Base-by-base conservation (phyloP, 2,888 invertebrate species). In the Eupithecia pulchellata region DNA sequence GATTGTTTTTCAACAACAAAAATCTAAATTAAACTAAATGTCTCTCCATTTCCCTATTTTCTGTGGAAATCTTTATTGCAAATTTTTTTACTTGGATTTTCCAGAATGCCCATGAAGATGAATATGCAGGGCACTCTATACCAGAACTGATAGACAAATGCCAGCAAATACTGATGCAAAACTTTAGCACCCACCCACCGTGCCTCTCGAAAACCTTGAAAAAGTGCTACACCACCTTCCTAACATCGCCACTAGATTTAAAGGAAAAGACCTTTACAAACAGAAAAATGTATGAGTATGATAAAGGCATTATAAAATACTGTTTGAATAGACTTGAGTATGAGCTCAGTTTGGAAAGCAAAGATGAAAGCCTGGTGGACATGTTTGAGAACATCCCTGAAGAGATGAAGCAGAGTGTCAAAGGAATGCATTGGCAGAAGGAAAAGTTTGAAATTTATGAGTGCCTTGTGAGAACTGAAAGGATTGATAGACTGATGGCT, bases 401-500 rank as follows among this genome's bases (percentile, higher is more conserved):
- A 77, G 89, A 90, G 75, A 88, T 91, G 86, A 86, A 81, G 73
- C 81, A 89, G 70, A 89, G 82, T 77, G 82, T 93, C 0, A 85
- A 85, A 82, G 91, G 90, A 1, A 71, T 90, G 39, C 87, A 91
- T 80, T 93, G 90, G 91, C 88, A 91, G 73, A 92, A 92, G 73
- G 88, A 91, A 71, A 91, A 89, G 72, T 86, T 90, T 77, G 91
- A 93, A 81, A 89, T 92, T 61, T 92, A 81, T 82, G 93, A 94
- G 80, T 79, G 89, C 32, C 81, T 92, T 6, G 78, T 85, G 0
- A 87, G 91, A 68, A 78, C 77, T 13, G 90, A 92, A 5, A 92
- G 95, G 66, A 89, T 96, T 72, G 89, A 94, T 13, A 89, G 96
- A 34, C 74, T 95, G 1, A 94, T 94, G 85, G 85, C 91, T 47